These are phyloP conservation scores for Sminthurides bifidus DNA, from an alignment of 1,140 invertebrate species.

Conservation along the genomic window DNA sequence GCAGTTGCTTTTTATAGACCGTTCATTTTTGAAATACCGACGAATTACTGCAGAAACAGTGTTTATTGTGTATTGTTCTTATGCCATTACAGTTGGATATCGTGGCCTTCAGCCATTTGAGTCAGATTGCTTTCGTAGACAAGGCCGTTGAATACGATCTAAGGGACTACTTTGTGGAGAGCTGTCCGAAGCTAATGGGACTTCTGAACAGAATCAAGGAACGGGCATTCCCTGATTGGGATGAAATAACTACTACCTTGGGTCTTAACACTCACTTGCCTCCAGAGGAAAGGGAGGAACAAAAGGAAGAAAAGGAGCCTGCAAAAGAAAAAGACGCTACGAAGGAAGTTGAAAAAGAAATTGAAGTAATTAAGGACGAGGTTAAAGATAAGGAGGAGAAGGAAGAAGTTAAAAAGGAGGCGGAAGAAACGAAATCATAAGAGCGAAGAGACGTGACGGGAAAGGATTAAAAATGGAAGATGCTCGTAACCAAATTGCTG, in stretches of 20 bases:
- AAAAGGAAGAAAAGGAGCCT: slow-evolving; percentile 28
- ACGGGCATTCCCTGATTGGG: slow-evolving; percentile 39
- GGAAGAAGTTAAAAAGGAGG: slow-evolving; percentile 23
- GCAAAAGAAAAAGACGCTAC: slow-evolving; percentile 32
- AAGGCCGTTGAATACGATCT: slow-evolving; percentile 67
- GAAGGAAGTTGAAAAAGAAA: slow-evolving; percentile 24
- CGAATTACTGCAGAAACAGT: no score
- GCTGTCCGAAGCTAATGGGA: slow-evolving; percentile 69
- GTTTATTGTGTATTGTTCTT: no score
- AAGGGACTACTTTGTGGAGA: slow-evolving; percentile 69
- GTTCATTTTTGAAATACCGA: no score
- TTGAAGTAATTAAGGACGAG: no score
- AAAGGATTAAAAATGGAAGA: no score
- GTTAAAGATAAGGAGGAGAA: slow-evolving; percentile 27
- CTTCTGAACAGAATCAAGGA: slow-evolving; percentile 78
- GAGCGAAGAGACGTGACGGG: no score
- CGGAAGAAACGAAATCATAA: no score
- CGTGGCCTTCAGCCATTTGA: slow-evolving; percentile 72
- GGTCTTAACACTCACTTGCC: slow-evolving; percentile 37
- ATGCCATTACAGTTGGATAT: slow-evolving; percentile 64
- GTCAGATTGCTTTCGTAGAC: slow-evolving; percentile 76
- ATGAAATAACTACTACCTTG: slow-evolving; percentile 35
- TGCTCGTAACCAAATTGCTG: no score
- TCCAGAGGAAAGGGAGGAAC: no score
- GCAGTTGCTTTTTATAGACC: no score